These are phyloP conservation scores for Lepilemur ruficaudatus DNA, from an alignment of 2,797 vertebrate genomes.

Conservation along the genomic window DNA sequence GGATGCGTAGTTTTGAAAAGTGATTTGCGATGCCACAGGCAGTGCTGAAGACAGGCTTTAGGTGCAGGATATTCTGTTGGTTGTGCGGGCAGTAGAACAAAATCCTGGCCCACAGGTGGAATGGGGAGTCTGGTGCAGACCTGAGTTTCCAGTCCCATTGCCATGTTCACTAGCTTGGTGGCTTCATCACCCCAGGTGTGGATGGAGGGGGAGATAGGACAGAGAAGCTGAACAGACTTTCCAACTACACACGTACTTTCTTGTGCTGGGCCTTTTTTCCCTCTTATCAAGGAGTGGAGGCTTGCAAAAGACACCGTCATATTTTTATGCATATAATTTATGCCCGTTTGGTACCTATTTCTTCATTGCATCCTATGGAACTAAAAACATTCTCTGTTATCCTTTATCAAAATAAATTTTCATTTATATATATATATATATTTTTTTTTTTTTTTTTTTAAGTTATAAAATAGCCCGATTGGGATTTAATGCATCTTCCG, in stretches of 20 bases:
- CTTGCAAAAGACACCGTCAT: not conserved
- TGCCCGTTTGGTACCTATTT: not conserved
- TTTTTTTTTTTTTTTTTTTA: not conserved
- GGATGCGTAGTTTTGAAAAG: not conserved
- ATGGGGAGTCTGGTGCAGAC: not conserved
- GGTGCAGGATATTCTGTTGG: not conserved
- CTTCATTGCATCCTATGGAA: not conserved
- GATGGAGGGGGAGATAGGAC: not conserved
- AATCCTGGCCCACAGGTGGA: not conserved
- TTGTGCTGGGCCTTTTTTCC: not conserved
- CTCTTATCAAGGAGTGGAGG: not conserved
- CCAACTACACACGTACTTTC: not conserved
- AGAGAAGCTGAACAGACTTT: not conserved
- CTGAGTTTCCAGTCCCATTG: not conserved
- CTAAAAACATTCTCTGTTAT: not conserved
- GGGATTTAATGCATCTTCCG: conserved; percentile 89
- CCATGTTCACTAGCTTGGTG: not conserved
- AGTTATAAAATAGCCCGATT: conserved; percentile 89
- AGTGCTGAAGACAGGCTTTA: not conserved
- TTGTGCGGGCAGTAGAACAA: not conserved
- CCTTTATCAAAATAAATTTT: not conserved
- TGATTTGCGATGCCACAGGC: not conserved
- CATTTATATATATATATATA: not conserved
- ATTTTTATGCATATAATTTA: not conserved
- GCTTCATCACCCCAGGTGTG: not conserved